Evolutionary conservation across 2,888 invertebrate species (phyloP), one percentile per base, ranked within the genome.

Genomic region (Cephus pygmeus): DNA sequence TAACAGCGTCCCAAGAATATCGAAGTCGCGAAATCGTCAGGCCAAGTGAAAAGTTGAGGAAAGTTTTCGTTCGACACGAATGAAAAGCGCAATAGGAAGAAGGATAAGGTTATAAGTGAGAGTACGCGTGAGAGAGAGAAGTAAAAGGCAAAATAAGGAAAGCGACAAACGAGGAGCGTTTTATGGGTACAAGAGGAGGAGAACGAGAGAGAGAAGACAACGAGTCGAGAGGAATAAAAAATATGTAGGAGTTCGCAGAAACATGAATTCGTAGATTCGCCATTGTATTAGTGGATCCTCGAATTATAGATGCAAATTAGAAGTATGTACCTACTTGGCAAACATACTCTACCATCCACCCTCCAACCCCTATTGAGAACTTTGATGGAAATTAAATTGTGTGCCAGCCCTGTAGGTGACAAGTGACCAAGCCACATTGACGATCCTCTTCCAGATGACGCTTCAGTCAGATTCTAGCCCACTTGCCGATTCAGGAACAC

Each of bases 241-340:
- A 40, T 40, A 40, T 40, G 40, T 40, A 15, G 36, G 12, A 1
- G 1, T 36, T 36, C 4, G 36, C 12, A 36, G 12, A 36, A 36
- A 36, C 4, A 36, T 4, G 36, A 36, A 36, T 15, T 36, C 36
- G 15, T 36, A 15, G 36, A 36, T 36, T 15, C 12, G 36, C 36
- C 36, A 36, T 15, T 12, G 1, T 36, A 15, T 15, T 1, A 15
- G 12, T 36, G 12, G 12, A 36, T 36, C 36, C 36, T 36, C 36
- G 79, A 82, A 83, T 83, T 83, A 83, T 81, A 83, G 82, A 83
- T 83, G 83, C 80, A 84, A 82, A 83, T 84, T 83, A 81, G 78
- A 76, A 78, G 75, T 81, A 76, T 80, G 80, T 82, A 83, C 40
- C 40, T 6, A 40, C 79, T 78, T 76, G 56, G 75, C 77, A 80